Conservation (phyloP, 2,113 vertebrate genomes). For the Natator depressus region DNA sequence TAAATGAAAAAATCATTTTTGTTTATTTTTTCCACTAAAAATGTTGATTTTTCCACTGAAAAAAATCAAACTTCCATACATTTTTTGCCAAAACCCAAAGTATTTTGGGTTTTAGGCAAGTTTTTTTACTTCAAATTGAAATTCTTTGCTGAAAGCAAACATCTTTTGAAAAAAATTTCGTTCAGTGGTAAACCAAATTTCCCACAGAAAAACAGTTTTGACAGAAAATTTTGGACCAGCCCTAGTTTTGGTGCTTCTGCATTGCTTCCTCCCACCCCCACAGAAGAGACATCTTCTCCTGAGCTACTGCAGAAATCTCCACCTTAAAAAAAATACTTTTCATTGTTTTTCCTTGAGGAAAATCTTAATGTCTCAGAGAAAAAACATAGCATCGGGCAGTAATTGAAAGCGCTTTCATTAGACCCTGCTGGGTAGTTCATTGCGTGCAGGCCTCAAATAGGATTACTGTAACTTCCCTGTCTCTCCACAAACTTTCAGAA, state of each 20-base stretch:
- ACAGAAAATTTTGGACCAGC: background rate
- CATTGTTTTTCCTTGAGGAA: background rate
- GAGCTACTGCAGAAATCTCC: background rate
- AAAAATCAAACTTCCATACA: no score
- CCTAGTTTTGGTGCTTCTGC: background rate
- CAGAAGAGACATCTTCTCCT: background rate
- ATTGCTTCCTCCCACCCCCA: accelerated
- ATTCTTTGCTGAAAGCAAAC: background rate
- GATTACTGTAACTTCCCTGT: background rate
- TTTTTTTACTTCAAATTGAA: background rate
- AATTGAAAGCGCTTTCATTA: background rate
- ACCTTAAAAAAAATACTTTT: background rate
- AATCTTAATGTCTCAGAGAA: background rate
- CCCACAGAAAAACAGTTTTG: background rate
- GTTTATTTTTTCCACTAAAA: background rate
- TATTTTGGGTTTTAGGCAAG: background rate
- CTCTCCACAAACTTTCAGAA: background rate
- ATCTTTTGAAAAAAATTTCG: background rate
- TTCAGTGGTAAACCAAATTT: background rate
- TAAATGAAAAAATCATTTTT: background rate
- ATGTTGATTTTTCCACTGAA: background rate
- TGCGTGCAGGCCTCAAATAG: background rate
- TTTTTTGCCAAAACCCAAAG: no score
- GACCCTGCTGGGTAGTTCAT: background rate
- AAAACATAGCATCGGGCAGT: background rate